Conservation (phyloP, 2,113 vertebrate species). For the Xiphias gladius region DNA sequence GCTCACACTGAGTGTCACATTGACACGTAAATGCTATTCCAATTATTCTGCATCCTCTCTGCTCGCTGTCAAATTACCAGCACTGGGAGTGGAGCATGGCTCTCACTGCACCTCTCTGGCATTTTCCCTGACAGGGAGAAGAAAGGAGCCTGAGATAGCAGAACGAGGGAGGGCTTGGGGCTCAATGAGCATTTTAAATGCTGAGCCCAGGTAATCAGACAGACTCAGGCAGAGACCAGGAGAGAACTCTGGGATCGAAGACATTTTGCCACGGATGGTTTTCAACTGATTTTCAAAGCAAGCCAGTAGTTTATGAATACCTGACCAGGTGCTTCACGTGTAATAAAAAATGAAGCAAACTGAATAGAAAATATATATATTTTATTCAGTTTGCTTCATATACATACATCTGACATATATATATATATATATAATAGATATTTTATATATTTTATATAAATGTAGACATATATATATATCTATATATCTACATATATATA, state of each 20-base stretch:
- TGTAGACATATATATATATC: no score
- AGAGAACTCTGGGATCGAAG: conserved; percentile 41
- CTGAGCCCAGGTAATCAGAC: conserved; percentile 73
- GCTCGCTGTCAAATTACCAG: conserved; percentile 79
- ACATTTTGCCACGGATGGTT: conserved; percentile 53
- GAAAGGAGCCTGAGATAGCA: conserved; percentile 71
- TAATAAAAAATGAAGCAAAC: not conserved
- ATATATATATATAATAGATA: no score
- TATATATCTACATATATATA: no score
- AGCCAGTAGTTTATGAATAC: conserved; percentile 31
- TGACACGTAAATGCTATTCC: conserved; percentile 80
- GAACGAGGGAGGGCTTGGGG: conserved; percentile 64
- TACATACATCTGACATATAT: not conserved
- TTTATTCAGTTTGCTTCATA: no score
- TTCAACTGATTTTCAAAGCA: conserved; percentile 37
- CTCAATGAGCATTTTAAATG: conserved; percentile 77
- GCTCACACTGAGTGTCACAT: conserved; percentile 70
- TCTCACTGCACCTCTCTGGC: conserved; percentile 70
- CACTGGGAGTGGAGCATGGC: conserved; percentile 59
- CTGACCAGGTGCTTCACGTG: conserved; percentile 23
- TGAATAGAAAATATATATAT: conserved; percentile 17
- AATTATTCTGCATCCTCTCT: conserved; percentile 78
- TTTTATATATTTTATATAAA: no score
- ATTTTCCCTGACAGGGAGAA: conserved; percentile 74
- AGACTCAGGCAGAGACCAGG: conserved; percentile 47